Base-by-base conservation (phyloP, 2,797 vertebrate species). In the Uromys caudimaculatus region DNA sequence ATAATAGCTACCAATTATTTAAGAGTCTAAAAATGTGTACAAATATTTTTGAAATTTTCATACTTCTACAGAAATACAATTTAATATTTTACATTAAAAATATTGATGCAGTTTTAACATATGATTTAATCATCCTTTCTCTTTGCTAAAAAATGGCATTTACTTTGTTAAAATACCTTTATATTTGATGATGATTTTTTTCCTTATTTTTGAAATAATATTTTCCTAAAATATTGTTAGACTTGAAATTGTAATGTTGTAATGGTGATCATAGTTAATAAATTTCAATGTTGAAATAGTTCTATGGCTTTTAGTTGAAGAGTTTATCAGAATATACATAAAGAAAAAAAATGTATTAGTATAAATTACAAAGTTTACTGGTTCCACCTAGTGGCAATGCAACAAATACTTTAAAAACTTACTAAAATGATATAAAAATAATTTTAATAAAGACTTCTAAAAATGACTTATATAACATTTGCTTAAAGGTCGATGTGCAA, bases 301-400 rank as follows among this genome's bases (percentile, higher is more conserved):
- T 92, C 50, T 2, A 94, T 27, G 10, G 3, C 92, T 96, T 97
- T 95, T 67, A 76, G 2, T 16, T 81, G 3, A 93, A 97, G 64
- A 95, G 64, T 67, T 93, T 94, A 79, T 75, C 76, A 16, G 0
- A 47, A 89, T 24, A 90, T 14, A 11, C 0, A 71, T 71, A 27
- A 0, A 1, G 27, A 10, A 62, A 73, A 95, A 92, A 97, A 58
- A 7, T 19, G 6, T 29, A 79, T 50, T 52, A 77, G 64, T 2
- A 73, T 0, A 91, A 95, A 98, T 98, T 97, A 73, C 38, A 96
- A 98, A 92, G 98, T 95, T 98, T 97, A 97, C 83, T 81, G 95
- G 90, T 98, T 97, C 98, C 98, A 98, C 97, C 98, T 98, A 98
- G 98, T 98, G 98, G 98, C 44, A 79, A 93, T 32, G 64, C 23